These are phyloP conservation scores for Pygoscelis antarcticus DNA, from an alignment of 2,113 vertebrate genomes.

Conservation along the genomic window DNA sequence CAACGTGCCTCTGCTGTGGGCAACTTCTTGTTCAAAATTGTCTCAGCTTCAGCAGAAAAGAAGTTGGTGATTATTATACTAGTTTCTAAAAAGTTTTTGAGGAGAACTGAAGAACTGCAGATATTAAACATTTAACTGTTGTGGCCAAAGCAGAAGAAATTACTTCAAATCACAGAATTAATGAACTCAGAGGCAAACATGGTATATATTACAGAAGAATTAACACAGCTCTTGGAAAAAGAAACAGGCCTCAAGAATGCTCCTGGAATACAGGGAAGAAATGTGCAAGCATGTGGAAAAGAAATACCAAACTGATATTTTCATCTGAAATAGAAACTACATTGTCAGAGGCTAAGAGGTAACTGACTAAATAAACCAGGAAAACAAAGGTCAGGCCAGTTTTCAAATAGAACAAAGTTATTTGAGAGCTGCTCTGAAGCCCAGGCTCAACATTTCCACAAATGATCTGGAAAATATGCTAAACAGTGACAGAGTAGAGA, in stretches of 20 bases:
- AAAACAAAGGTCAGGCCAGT: neutral
- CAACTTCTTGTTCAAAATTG: neutral
- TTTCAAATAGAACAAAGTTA: neutral
- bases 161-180: neutral
- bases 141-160: neutral
- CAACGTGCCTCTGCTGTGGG: neutral
- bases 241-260: neutral
- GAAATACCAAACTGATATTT: neutral
- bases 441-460: neutral
- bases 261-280: neutral
- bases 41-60: neutral
- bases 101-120: neutral
- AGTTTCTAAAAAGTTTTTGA: neutral
- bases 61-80: neutral
- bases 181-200: neutral
- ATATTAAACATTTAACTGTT: neutral
- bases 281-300: neutral
- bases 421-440: neutral
- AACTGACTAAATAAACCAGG: neutral
- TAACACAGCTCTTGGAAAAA: neutral
- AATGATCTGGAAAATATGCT: neutral
- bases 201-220: neutral
- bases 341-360: neutral
- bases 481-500: neutral
- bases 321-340: neutral